A percentile compares a stretch with the other conserved stretches of the same genome.
phyloP scores from a whole-genome alignment of 2,797 vertebrate species.

The Gallinago stenura region DNA sequence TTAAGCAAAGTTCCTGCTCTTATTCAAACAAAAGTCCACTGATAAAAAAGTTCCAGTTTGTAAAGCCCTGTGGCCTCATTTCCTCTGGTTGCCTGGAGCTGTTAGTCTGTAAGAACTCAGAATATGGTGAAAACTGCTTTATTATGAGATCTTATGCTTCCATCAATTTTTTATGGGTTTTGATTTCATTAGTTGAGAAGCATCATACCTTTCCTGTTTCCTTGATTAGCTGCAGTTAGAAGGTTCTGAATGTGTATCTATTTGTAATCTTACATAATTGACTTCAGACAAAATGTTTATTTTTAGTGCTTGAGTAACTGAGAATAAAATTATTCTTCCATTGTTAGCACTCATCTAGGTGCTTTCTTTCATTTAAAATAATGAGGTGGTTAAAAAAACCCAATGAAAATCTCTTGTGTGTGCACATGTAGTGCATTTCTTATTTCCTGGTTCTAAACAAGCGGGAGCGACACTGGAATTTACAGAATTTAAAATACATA shows the following conservation, averaged over 20 bases:
- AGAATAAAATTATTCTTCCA: background rate
- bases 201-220: constrained; percentile 1
- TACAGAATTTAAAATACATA: background rate
- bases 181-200: background rate
- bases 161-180: background rate
- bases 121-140: background rate
- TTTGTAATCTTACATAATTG: constrained; percentile 34
- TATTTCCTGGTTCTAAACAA: background rate
- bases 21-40: background rate
- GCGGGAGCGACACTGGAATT: background rate
- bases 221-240: constrained; percentile 43
- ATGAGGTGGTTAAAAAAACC: background rate
- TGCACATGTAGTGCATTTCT: background rate
- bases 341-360: constrained; percentile 20
- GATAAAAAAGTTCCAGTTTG: background rate
- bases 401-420: background rate
- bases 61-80: background rate
- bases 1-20: background rate
- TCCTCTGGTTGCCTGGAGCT: background rate
- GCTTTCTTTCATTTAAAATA: constrained; percentile 13
- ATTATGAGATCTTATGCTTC: background rate
- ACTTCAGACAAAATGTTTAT: constrained; percentile 37
- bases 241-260: constrained; percentile 16
- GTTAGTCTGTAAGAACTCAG: background rate
- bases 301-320: background rate